Evolutionary conservation across 2,888 invertebrate genomes (phyloP).

Genomic region (Corythucha ciliata): DNA sequence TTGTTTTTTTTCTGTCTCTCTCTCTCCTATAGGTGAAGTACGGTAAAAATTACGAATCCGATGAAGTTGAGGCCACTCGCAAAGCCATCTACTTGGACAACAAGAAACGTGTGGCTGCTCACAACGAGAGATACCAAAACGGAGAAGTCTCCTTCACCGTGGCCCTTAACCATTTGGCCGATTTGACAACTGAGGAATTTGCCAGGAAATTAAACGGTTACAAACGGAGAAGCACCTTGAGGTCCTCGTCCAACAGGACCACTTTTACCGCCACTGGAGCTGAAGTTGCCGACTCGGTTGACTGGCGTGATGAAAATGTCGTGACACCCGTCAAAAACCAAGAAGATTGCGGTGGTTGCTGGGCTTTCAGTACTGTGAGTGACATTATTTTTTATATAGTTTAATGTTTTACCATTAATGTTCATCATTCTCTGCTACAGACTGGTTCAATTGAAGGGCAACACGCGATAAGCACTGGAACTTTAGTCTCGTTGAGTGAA

Average conservation of each 20-base stretch:
- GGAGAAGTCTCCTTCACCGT: constrained; percentile 59
- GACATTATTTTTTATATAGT: too few species aligned
- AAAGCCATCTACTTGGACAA: constrained; percentile 49
- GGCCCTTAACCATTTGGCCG: constrained; percentile 71
- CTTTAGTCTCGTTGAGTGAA: constrained; percentile 46
- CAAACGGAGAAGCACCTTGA: too few species aligned
- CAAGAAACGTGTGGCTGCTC: constrained; percentile 68
- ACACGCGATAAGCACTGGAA: constrained; percentile 44
- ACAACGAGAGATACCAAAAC: constrained; percentile 63
- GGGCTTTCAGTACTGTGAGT: constrained; percentile 80
- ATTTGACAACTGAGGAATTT: constrained; percentile 49
- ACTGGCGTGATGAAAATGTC: constrained; percentile 76
- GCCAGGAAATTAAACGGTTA: constrained; percentile 20
- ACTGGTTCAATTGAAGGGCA: constrained; percentile 51
- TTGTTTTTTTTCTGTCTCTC: too few species aligned
- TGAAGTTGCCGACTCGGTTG: constrained; percentile 62
- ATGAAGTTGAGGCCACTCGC: constrained; percentile 40
- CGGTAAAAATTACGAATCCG: constrained; percentile 56
- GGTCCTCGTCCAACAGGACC: too few species aligned
- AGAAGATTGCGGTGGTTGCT: constrained; percentile 63
- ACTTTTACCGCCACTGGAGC: too few species aligned
- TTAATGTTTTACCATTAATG: too few species aligned
- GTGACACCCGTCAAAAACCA: constrained; percentile 88
- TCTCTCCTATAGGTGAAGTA: constrained; percentile 38
- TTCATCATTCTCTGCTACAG: too few species aligned